Percentiles rank a stretch among this genome's conserved stretches.
Evolutionary conservation across 2,113 vertebrate species (phyloP).

Genomic region (Ovis canadensis): DNA sequence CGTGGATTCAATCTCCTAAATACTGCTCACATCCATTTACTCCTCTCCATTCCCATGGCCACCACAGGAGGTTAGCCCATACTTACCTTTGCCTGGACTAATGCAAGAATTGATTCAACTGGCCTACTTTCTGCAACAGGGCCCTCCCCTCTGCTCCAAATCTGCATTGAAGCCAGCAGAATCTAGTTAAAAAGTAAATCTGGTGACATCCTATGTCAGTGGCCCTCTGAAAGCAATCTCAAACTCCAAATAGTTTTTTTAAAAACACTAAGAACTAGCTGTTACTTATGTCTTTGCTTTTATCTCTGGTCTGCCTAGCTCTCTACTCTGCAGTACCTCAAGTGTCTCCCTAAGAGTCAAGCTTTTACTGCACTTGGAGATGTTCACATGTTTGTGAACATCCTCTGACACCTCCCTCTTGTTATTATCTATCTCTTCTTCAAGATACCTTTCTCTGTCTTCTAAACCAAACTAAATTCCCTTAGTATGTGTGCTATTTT

Average conservation of each 20-base stretch:
- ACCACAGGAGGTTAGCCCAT: not conserved
- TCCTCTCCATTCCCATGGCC: not conserved
- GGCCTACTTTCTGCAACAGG: not conserved
- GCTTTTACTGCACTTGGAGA: not conserved
- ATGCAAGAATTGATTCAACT: not conserved
- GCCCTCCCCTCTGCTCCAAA: not conserved
- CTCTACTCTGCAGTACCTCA: not conserved
- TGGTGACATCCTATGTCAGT: not conserved
- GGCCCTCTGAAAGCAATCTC: not conserved
- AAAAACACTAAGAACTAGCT: not conserved
- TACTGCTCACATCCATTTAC: not conserved
- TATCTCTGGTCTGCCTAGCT: not conserved
- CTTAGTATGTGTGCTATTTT: not conserved
- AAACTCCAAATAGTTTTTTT: not conserved
- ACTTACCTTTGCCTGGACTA: not conserved
- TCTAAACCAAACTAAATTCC: not conserved
- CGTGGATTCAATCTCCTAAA: not conserved
- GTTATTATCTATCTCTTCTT: not conserved
- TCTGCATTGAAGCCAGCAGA: not conserved
- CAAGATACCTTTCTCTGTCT: not conserved
- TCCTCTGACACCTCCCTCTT: not conserved
- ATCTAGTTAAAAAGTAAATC: not conserved
- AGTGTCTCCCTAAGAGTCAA: accelerated
- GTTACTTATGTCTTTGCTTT: not conserved
- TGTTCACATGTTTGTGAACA: not conserved